Evolutionary conservation across 2,888 invertebrate genomes (phyloP).

Genomic region (Lycia hirtaria): DNA sequence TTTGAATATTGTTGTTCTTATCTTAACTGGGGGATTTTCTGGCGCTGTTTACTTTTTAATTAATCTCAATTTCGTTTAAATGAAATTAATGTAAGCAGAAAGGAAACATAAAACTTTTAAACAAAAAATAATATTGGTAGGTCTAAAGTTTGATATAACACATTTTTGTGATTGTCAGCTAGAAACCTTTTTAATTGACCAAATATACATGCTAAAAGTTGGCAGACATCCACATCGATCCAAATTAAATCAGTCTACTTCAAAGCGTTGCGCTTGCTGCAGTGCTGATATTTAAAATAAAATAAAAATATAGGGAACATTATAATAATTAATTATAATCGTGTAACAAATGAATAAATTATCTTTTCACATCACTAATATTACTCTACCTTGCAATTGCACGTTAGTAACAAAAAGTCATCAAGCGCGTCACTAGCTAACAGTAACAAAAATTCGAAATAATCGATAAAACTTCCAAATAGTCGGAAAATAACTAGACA

Average conservation of each 20-base stretch:
- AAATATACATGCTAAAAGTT: no score
- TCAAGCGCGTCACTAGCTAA: constrained; percentile 46
- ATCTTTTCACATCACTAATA: constrained; percentile 38
- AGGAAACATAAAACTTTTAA: no score
- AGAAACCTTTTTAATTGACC: no score
- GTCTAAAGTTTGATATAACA: no score
- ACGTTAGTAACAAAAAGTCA: constrained; percentile 53
- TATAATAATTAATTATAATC: no score
- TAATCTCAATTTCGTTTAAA: constrained; percentile 14
- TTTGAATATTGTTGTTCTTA: constrained; percentile 37
- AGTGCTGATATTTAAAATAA: no score
- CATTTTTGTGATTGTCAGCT: no score
- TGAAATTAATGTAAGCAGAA: not conserved
- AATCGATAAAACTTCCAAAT: constrained; percentile 3
- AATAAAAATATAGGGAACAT: no score
- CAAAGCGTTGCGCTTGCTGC: no score
- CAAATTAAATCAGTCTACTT: no score
- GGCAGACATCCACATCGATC: no score
- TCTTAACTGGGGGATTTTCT: constrained; percentile 23
- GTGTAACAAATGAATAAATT: not conserved
- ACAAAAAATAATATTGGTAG: not conserved
- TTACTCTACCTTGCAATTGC: constrained; percentile 25
- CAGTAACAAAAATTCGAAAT: constrained; percentile 9
- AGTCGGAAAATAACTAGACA: constrained; percentile 53
- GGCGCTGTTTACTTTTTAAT: constrained; percentile 20